Conservation (phyloP, 2,888 invertebrate genomes). For the Peribatodes rhomboidaria region DNA sequence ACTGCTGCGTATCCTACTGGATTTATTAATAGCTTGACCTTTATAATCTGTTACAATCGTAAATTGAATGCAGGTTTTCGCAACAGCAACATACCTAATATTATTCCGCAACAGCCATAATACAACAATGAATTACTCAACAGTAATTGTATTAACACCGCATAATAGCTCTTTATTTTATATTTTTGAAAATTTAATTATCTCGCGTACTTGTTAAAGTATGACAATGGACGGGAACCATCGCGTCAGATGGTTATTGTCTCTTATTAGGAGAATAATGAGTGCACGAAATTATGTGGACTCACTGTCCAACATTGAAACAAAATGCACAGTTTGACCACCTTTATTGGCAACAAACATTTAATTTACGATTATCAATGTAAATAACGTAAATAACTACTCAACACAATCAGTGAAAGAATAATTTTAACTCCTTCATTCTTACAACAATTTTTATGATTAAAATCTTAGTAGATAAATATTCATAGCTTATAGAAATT, state of each 20-base stretch:
- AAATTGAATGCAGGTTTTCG: constrained; percentile 72
- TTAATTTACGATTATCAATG: neutral
- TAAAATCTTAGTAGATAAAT: too few species aligned
- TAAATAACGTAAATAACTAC: too few species aligned
- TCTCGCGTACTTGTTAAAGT: constrained; percentile 74
- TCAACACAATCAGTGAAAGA: too few species aligned
- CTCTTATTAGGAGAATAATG: constrained; percentile 74
- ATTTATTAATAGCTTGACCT: constrained; percentile 62
- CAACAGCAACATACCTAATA: constrained; percentile 59
- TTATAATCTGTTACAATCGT: constrained; percentile 66
- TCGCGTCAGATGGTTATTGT: constrained; percentile 68
- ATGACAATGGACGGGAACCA: constrained; percentile 81
- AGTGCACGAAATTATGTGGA: constrained; percentile 69
- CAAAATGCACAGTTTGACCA: constrained; percentile 46
- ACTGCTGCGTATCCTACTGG: constrained; percentile 39
- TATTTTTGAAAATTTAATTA: constrained; percentile 78
- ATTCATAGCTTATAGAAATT: too few species aligned
- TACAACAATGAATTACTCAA: constrained; percentile 76
- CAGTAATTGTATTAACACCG: constrained; percentile 78
- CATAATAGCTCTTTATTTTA: constrained; percentile 72
- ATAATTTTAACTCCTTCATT: too few species aligned
- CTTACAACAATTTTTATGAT: too few species aligned
- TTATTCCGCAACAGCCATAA: constrained; percentile 43
- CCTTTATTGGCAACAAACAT: constrained; percentile 7
- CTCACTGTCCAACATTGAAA: constrained; percentile 65